Base-by-base conservation (phyloP, 2,113 vertebrate species). In the Brachionichthys hirsutus region DNA sequence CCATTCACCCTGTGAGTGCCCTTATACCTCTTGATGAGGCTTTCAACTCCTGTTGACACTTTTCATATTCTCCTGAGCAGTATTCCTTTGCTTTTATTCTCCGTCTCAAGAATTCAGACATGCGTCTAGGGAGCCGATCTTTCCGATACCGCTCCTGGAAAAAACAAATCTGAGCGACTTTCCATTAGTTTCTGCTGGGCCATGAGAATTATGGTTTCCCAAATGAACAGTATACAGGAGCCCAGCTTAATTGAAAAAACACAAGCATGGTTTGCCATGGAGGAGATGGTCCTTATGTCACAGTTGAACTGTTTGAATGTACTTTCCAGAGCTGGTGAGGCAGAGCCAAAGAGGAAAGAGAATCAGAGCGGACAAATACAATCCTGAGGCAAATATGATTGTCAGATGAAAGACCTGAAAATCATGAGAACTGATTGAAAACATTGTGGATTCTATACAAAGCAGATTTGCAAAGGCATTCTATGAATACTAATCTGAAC, bases 241-340 rank as follows among this genome's bases (percentile, higher is more conserved):
- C 87, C 65, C 30, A 46, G 59, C 85, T 87, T 92, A 90, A 92
- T 92, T 92, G 88, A 90, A 91, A 92, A 91, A 92, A 90, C 90
- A 92, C 85, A 89, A 81, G 88, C 78, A 48, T 51, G 77, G 84
- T 83, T 85, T 91, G 84, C 87, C 83, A 85, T 81, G 84, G 74
- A 85, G 82, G 85, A 90, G 88, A 90, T 87, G 67, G 88, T 89
- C 88, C 86, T 86, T 87, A 82, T 91, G 84, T 91, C 89, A 90
- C 83, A 76, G 80, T 59, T 80, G 82, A 84, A 72, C 84, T 88
- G 83, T 62, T 78, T 15, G 79, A 91, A 92, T 91, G 88, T 85
- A 89, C 87, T 92, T 92, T 91, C 90, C 91, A 92, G 91, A 90
- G 83, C 84, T 82, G 75, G 82, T 36, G 60, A 75, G 82, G 62